Conservation (phyloP, 2,888 invertebrate species). For the Cephus sareptanus region DNA sequence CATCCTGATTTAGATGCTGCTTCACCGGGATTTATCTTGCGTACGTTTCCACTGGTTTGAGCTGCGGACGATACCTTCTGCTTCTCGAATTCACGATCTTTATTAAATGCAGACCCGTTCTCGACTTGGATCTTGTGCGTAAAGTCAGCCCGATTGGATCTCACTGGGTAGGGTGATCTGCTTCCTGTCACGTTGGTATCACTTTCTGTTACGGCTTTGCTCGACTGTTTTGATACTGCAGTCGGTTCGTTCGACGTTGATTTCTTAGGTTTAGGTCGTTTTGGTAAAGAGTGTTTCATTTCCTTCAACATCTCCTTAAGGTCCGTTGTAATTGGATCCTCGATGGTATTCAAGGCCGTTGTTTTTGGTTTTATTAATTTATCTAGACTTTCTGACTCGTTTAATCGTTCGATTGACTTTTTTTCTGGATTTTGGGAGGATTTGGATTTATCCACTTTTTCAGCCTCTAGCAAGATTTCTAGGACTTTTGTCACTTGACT, state of each 20-base stretch:
- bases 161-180: not conserved
- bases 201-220: not conserved
- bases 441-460: conserved; percentile 41
- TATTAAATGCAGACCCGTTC: not conserved
- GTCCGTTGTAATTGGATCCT: conserved; percentile 50
- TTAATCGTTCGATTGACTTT: conserved; percentile 19
- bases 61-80: conserved; percentile 71
- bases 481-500: conserved; percentile 50
- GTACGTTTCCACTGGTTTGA: conserved; percentile 70
- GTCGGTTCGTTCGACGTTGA: conserved; percentile 12
- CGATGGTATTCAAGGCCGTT: conserved; percentile 36
- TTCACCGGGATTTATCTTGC: conserved; percentile 55
- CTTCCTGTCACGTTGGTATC: not conserved
- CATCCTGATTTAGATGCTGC: conserved; percentile 17
- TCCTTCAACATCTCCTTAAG: conserved; percentile 80
- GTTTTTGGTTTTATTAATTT: conserved; percentile 19
- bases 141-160: not conserved
- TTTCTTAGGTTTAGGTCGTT: conserved; percentile 67
- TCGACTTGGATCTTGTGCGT: not conserved
- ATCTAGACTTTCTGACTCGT: conserved; percentile 13
- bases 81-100: conserved; percentile 35
- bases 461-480: conserved; percentile 48
- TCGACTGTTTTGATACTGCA: not conserved
- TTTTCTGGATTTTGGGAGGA: conserved; percentile 3
- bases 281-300: conserved; percentile 81